Percentiles rank a stretch among this genome's conserved stretches.
Conservation (phyloP, 2,888 invertebrate species). For the Lepidocyrtinus sp. region DNA sequence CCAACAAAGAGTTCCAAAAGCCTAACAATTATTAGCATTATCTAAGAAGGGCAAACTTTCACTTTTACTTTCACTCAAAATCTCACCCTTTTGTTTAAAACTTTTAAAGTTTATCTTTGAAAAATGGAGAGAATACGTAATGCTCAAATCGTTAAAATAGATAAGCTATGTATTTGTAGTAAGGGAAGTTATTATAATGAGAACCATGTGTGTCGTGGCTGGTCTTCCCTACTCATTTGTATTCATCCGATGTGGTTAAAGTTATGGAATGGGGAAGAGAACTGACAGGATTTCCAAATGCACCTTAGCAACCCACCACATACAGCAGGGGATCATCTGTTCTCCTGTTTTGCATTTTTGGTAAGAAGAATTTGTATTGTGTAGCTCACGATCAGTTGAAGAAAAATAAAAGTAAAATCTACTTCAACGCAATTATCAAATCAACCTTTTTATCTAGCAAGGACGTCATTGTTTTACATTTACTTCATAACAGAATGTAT, state of each 20-base stretch:
- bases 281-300: slow-evolving; percentile 41
- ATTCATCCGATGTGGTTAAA: slow-evolving; percentile 50
- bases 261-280: slow-evolving; percentile 29
- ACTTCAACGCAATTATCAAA: too few species aligned
- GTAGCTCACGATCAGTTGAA: too few species aligned
- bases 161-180: neutral
- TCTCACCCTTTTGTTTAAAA: neutral
- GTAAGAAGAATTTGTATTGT: too few species aligned
- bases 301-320: slow-evolving; percentile 20
- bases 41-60: neutral
- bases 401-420: too few species aligned
- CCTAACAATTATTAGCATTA: too few species aligned
- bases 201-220: neutral
- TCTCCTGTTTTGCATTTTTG: too few species aligned
- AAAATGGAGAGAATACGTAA: neutral
- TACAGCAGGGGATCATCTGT: slow-evolving; percentile 2
- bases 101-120: neutral
- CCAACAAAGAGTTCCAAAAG: too few species aligned
- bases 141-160: neutral
- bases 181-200: neutral
- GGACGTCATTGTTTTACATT: too few species aligned
- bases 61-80: neutral
- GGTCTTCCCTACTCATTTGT: slow-evolving; percentile 32
- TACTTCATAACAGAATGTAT: too few species aligned
- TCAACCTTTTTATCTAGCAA: too few species aligned